Base-by-base conservation (phyloP, 2,113 vertebrate genomes). In the Malurus cyaneus region DNA sequence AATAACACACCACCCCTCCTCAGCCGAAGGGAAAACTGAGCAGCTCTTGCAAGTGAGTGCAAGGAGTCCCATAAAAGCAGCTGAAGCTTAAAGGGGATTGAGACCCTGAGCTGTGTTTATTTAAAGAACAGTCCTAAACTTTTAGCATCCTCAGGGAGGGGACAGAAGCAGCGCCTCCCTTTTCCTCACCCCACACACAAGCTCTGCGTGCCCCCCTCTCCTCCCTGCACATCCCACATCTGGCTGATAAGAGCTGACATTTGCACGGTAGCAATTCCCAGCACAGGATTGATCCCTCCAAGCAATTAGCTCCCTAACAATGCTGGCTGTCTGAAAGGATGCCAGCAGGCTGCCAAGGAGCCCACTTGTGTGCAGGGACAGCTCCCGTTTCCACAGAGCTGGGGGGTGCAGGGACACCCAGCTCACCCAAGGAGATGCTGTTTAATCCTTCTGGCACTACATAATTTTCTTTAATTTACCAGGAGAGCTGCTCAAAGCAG, bases 281-380 rank as follows among this genome's bases (percentile, higher is more conserved):
- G 85, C 23, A 23, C 65, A 64, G 92, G 93, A 86, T 46, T 24
- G 3, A 39, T 18, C 85, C 77, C 56, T 62, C 60, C 3, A 3
- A 86, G 85, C 85, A 94, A 93, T 86, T 49, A 80, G 65, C 9
- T 93, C 65, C 67, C 74, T 64, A 42, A 69, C 88, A 92, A 81
- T 78, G 5, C 36, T 67, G 12, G 59, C 59, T 41, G 69, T 29
- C 64, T 93, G 79, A 83, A 64, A 74, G 80, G 79, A 78, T 52
- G 65, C 95, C 95, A 93, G 86, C 65, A 80, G 77, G 18, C 73
- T 92, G 95, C 71, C 79, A 72, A 50, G 88, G 89, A 94, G 5
- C n/a, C n/a, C 65, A 3, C 80, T 78, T 29, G 60, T 64, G 79
- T 49, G 46, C 8, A 79, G 67, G 82, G 76, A 24, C 80, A 89